Evolutionary conservation across 2,113 vertebrate species (phyloP).

Genomic region (Montifringilla adamsi): DNA sequence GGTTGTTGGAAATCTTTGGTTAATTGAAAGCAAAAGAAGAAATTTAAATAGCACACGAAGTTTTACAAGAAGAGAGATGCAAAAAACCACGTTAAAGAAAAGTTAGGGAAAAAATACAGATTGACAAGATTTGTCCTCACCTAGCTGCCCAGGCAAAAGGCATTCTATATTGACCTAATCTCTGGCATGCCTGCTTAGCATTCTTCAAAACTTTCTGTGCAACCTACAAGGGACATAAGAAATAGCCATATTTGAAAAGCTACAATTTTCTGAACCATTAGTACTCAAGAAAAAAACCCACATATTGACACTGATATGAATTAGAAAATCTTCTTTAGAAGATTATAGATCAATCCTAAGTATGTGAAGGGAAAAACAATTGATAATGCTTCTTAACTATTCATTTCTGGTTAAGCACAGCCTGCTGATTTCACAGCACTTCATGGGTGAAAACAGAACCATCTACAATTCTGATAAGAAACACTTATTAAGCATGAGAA

Average conservation of each 20-base stretch:
- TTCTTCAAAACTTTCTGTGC: constrained; percentile 98
- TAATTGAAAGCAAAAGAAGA: not conserved
- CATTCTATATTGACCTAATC: constrained; percentile 94
- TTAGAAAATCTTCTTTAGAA: not conserved
- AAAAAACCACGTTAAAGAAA: not conserved
- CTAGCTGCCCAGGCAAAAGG: constrained; percentile 98
- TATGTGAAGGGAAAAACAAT: not conserved
- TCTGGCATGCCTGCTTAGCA: constrained; percentile 90
- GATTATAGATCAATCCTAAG: not conserved
- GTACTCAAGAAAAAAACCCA: not conserved
- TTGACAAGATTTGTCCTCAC: constrained; percentile 66
- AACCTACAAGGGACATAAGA: constrained; percentile 75
- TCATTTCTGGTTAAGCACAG: not conserved
- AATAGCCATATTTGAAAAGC: not conserved
- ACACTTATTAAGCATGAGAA: not conserved
- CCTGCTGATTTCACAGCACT: not conserved
- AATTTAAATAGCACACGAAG: not conserved
- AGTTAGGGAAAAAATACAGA: not conserved
- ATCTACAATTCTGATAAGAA: not conserved
- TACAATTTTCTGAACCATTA: not conserved
- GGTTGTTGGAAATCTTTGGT: not conserved
- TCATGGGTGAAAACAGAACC: not conserved
- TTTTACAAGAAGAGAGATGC: not conserved
- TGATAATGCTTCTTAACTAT: not conserved
- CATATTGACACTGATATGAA: not conserved